phyloP scores from a whole-genome alignment of 2,113 vertebrate genomes.

The Otis tarda region DNA sequence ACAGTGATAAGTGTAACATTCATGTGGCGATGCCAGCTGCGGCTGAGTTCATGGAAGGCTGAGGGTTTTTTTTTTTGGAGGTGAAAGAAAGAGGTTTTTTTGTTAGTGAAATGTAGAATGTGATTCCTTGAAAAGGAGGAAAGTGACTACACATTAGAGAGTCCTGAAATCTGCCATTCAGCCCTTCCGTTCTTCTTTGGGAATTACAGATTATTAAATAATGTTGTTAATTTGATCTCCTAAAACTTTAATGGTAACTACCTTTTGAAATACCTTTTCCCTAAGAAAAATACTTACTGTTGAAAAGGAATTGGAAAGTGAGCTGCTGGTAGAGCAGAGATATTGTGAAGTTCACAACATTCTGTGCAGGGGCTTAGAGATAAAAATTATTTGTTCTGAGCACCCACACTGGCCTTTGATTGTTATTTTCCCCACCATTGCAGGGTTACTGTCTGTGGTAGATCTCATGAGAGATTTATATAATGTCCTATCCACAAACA shows the following conservation, averaged over 20 bases:
- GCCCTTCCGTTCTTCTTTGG: background rate
- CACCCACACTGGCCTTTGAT: background rate
- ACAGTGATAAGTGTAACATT: constrained; percentile 70
- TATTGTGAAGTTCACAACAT: background rate
- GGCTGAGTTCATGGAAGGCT: background rate
- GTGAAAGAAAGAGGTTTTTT: background rate
- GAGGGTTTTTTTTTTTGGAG: background rate
- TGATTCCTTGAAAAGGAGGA: background rate
- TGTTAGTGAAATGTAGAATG: background rate
- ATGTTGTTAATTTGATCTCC: background rate
- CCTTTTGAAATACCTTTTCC: background rate
- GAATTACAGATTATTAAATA: constrained; percentile 28
- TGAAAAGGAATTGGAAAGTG: background rate
- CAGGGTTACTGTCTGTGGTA: background rate
- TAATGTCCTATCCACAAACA: background rate
- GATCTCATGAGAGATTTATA: background rate
- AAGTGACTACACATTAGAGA: background rate
- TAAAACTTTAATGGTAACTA: background rate
- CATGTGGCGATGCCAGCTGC: background rate
- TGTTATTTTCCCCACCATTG: background rate
- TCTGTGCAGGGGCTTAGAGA: background rate
- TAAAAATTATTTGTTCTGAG: background rate
- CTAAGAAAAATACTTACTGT: background rate
- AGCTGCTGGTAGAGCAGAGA: background rate
- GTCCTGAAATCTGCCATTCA: background rate